These are phyloP conservation scores for Choristoneura fumiferana DNA, from an alignment of 1,140 invertebrate species.

Conservation along the genomic window DNA sequence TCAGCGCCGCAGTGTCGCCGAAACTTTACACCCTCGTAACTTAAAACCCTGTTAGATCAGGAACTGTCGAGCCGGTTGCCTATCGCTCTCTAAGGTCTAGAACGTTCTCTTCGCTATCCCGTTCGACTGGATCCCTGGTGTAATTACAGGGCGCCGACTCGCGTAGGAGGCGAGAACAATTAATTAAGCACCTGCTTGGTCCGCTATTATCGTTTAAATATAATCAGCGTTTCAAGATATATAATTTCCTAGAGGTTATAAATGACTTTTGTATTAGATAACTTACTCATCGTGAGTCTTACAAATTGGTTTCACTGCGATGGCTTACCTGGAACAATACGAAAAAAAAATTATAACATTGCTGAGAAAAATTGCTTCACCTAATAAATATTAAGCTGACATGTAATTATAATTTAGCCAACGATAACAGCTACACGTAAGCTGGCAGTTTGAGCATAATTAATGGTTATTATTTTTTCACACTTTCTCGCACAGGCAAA, in stretches of 20 bases:
- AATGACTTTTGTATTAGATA: conserved; percentile 4
- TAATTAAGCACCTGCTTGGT: conserved; percentile 51
- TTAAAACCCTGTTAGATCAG: conserved; percentile 45
- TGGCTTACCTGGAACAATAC: conserved; percentile 27
- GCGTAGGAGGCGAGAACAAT: conserved; percentile 40
- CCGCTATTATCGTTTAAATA: conserved; percentile 11
- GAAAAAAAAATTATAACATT: conserved; percentile 15
- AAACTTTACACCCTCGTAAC: conserved; percentile 61
- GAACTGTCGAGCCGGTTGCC: conserved; percentile 43
- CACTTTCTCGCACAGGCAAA: conserved; percentile 8
- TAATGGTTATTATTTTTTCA: conserved; percentile 12
- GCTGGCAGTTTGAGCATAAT: background rate
- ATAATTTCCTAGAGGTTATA: background rate
- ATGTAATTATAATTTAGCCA: background rate
- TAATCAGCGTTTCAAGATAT: background rate
- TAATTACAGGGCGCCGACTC: conserved; percentile 42
- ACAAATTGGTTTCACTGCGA: background rate
- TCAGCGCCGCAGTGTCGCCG: conserved; percentile 38
- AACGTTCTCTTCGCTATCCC: conserved; percentile 17
- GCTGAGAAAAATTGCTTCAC: background rate
- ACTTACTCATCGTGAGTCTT: background rate
- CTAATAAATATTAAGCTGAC: background rate
- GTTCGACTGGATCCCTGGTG: conserved; percentile 28
- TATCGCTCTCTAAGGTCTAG: conserved; percentile 14
- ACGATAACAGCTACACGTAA: background rate